Evolutionary conservation across 2,797 vertebrate genomes (phyloP).

Genomic region (Helarctos malayanus): DNA sequence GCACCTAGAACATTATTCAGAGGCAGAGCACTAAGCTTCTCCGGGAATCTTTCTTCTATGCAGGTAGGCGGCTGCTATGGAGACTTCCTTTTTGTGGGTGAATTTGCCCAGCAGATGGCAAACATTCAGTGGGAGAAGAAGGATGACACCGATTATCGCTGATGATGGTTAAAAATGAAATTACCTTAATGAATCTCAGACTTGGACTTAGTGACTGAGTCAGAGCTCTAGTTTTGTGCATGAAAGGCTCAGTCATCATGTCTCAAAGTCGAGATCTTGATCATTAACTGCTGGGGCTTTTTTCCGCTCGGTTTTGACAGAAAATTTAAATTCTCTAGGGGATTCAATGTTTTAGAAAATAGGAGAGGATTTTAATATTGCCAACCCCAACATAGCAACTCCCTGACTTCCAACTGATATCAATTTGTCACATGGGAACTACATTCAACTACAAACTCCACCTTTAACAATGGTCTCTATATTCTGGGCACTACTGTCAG

Average conservation of each 20-base stretch:
- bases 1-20: neutral
- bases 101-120: neutral
- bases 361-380: neutral
- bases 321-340: slow-evolving; percentile 14
- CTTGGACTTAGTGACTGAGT: slow-evolving; percentile 5
- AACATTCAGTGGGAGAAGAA: neutral
- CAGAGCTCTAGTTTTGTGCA: neutral
- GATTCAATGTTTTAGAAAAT: neutral
- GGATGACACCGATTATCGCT: neutral
- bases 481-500: neutral
- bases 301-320: neutral
- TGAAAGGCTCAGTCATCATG: neutral
- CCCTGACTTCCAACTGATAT: neutral
- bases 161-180: slow-evolving; percentile 53
- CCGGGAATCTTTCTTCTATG: neutral
- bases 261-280: slow-evolving; percentile 52
- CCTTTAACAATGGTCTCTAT: neutral
- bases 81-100: slow-evolving; percentile 29
- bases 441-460: neutral
- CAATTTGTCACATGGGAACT: neutral
- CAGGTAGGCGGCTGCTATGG: neutral
- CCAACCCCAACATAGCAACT: neutral
- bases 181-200: slow-evolving; percentile 20
- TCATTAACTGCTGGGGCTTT: neutral
- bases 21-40: neutral